Conservation (phyloP, 1,140 invertebrate species). For the Drosophila insularis region DNA sequence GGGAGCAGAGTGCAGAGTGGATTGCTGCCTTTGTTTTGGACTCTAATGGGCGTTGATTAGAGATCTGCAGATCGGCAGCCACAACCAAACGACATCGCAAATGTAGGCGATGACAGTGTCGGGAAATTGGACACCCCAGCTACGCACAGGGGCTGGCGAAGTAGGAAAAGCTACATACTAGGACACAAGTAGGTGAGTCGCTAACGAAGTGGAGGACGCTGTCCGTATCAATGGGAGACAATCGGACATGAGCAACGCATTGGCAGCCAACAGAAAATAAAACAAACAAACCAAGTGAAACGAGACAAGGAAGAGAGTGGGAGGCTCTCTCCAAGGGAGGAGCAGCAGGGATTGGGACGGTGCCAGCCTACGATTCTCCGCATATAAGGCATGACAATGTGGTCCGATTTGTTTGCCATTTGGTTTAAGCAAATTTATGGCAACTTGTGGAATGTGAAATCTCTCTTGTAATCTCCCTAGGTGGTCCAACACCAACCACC, state of each 20-base stretch:
- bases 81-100: slow-evolving; percentile 45
- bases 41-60: slow-evolving; percentile 66
- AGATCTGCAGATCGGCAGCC: slow-evolving; percentile 39
- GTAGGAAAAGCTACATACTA: slow-evolving; percentile 18
- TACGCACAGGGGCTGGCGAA: slow-evolving; percentile 17
- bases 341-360: background rate
- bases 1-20: slow-evolving; percentile 42
- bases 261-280: slow-evolving; percentile 61
- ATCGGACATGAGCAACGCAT: slow-evolving; percentile 74
- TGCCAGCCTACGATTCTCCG: slow-evolving; percentile 7
- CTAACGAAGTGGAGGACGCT: slow-evolving; percentile 35
- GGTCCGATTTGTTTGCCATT: slow-evolving; percentile 73
- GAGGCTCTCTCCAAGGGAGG: slow-evolving; percentile 41
- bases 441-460: slow-evolving; percentile 39
- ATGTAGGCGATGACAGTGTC: slow-evolving; percentile 72
- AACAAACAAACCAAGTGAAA: slow-evolving; percentile 29
- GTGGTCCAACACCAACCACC: slow-evolving; percentile 41
- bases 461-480: slow-evolving; percentile 34
- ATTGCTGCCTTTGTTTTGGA: slow-evolving; percentile 28
- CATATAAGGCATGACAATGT: slow-evolving; percentile 66
- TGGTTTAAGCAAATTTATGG: slow-evolving; percentile 66
- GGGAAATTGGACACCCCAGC: slow-evolving; percentile 55
- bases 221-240: slow-evolving; percentile 65
- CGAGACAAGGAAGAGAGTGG: slow-evolving; percentile 34
- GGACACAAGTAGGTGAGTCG: slow-evolving; percentile 69